A percentile compares a stretch with the other conserved stretches of the same genome.
phyloP scores from a whole-genome alignment of 2,888 invertebrate genomes.

The Osmoderma eremita region DNA sequence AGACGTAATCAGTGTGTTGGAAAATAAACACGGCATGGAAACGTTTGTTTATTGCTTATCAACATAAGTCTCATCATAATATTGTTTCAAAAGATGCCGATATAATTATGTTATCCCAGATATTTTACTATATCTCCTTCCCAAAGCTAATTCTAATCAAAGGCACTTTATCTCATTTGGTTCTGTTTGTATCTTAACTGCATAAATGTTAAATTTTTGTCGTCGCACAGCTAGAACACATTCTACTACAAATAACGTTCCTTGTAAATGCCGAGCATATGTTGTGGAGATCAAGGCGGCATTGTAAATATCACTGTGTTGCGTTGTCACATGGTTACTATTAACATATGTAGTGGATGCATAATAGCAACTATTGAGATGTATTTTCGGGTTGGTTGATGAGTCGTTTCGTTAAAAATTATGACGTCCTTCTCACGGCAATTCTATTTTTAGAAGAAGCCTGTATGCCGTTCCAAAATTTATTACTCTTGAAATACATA shows the following conservation, averaged over 20 bases:
- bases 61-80: no score
- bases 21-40: no score
- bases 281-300: slow-evolving; percentile 49
- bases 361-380: slow-evolving; percentile 49
- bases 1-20: no score
- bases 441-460: slow-evolving; percentile 20
- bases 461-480: not conserved
- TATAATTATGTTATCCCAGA: no score
- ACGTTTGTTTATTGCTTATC: no score
- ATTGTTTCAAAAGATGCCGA: no score
- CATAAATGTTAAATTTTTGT: slow-evolving; percentile 26
- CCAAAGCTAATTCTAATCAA: no score
- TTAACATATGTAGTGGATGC: slow-evolving; percentile 47
- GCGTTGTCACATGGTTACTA: slow-evolving; percentile 48
- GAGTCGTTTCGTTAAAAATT: slow-evolving; percentile 39
- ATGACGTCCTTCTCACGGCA: slow-evolving; percentile 33
- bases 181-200: no score
- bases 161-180: no score
- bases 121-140: no score
- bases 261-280: slow-evolving; percentile 46
- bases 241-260: slow-evolving; percentile 41
- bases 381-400: slow-evolving; percentile 46
- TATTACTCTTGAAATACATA: not conserved
- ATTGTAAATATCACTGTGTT: slow-evolving; percentile 47
- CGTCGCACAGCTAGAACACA: slow-evolving; percentile 16